phyloP scores from a whole-genome alignment of 2,888 invertebrate species.

The Ochropleura leucogaster region DNA sequence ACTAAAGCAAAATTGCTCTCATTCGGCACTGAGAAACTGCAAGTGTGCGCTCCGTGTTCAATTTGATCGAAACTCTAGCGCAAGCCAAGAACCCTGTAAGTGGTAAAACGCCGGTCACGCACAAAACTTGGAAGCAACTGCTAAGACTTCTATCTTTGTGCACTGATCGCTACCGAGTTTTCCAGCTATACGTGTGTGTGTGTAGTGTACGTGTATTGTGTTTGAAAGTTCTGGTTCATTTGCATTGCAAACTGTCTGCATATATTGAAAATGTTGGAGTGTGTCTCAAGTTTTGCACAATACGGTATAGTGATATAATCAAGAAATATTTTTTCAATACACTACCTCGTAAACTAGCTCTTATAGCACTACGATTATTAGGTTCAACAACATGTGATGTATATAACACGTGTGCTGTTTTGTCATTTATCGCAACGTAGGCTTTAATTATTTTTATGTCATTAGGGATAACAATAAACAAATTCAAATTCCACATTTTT shows the following conservation, averaged over 20 bases:
- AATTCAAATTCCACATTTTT: too few relatives aligned
- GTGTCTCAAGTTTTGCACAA: background rate
- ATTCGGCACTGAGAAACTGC: constrained; percentile 55
- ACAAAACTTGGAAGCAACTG: constrained; percentile 65
- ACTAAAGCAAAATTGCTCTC: constrained; percentile 46
- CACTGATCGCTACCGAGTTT: constrained; percentile 55
- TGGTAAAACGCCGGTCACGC: constrained; percentile 67
- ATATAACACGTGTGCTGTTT: too few relatives aligned
- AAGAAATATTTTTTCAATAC: background rate
- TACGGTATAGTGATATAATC: background rate
- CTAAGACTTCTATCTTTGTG: constrained; percentile 62
- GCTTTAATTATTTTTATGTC: too few relatives aligned
- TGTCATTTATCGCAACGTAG: too few relatives aligned
- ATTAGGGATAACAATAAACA: too few relatives aligned
- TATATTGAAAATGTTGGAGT: constrained; percentile 29
- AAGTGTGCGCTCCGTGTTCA: constrained; percentile 59
- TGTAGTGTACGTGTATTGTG: constrained; percentile 39
- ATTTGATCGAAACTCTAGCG: constrained; percentile 61
- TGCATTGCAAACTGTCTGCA: constrained; percentile 21
- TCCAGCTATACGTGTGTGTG: constrained; percentile 30
- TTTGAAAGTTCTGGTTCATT: constrained; percentile 23
- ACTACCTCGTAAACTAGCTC: too few relatives aligned
- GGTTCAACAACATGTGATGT: too few relatives aligned
- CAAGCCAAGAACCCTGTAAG: constrained; percentile 53
- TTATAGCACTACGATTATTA: too few relatives aligned